A percentile compares a stretch with the other conserved stretches of the same genome.
Conservation (phyloP, 2,113 vertebrate species). For the Cyanoderma ruficeps region DNA sequence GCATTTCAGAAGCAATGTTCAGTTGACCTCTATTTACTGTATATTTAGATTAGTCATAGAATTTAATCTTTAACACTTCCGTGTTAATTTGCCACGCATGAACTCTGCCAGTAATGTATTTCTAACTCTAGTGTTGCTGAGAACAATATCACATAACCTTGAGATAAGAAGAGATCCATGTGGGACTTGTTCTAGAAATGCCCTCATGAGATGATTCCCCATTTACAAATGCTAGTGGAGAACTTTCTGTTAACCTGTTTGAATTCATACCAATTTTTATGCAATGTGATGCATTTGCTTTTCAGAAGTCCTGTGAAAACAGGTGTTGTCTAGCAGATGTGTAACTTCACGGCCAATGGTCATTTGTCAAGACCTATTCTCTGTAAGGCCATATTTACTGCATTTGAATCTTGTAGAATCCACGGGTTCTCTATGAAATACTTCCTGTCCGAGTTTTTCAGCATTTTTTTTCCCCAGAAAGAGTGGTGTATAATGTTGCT, state of each 20-base stretch:
- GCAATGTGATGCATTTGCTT: background rate
- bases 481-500: background rate
- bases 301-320: background rate
- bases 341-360: background rate
- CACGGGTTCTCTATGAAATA: background rate
- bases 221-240: background rate
- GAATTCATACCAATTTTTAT: background rate
- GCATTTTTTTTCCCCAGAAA: fast-evolving
- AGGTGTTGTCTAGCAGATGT: background rate
- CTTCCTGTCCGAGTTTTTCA: background rate
- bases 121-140: background rate
- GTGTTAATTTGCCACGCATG: background rate
- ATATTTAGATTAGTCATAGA: background rate
- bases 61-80: background rate
- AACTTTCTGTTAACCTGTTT: background rate
- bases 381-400: background rate
- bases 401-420: background rate
- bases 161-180: background rate
- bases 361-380: background rate
- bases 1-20: background rate
- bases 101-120: background rate
- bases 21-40: background rate
- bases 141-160: constrained; percentile 9
- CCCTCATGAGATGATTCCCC: background rate
- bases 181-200: constrained; percentile 37